These are phyloP conservation scores for Apus apus DNA, from an alignment of 2,113 vertebrate species.

Conservation along the genomic window DNA sequence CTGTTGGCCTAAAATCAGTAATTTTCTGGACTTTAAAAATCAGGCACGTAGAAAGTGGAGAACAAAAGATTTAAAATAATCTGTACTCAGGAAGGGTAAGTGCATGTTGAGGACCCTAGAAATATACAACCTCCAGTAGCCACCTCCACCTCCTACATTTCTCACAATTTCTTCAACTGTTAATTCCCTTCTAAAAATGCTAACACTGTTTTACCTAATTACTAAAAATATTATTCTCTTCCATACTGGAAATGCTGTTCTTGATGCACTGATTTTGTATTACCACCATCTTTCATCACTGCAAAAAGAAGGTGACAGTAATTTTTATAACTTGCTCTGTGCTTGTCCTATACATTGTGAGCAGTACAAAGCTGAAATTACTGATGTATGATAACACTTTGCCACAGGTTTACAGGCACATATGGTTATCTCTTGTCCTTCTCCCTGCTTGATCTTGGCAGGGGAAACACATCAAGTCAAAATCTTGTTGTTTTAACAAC, in stretches of 20 bases:
- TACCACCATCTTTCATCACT: neutral
- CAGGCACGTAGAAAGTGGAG: neutral
- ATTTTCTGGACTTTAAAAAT: neutral
- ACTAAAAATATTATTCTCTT: neutral
- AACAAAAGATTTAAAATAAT: neutral
- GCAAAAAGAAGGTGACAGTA: neutral
- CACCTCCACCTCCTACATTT: neutral
- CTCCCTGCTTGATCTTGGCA: neutral
- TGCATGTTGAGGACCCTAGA: neutral
- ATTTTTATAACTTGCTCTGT: neutral
- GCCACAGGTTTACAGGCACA: neutral
- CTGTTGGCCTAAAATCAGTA: neutral
- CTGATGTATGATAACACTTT: neutral
- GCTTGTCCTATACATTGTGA: neutral
- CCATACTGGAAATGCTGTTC: neutral
- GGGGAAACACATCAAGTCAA: neutral
- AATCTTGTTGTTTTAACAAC: neutral
- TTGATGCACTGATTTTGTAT: neutral
- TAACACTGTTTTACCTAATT: neutral
- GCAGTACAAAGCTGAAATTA: neutral
- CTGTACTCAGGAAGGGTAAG: neutral
- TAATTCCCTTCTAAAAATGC: neutral
- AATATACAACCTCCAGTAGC: neutral
- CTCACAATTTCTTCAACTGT: neutral
- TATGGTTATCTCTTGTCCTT: neutral